Percentiles rank a stretch among this genome's conserved stretches.
phyloP scores from a whole-genome alignment of 1,140 invertebrate genomes.

The Triops cancriformis region DNA sequence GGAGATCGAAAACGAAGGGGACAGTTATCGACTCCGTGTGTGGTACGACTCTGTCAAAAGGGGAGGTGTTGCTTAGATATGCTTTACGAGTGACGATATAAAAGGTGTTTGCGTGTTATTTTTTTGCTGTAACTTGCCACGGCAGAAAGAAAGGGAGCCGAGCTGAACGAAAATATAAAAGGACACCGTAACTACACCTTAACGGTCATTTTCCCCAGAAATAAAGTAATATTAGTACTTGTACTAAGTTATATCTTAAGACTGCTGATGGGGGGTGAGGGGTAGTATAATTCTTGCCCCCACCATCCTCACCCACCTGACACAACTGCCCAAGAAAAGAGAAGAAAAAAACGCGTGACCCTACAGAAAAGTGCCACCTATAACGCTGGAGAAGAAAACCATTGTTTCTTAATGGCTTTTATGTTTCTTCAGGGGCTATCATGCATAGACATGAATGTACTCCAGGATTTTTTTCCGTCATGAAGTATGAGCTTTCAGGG shows the following conservation, averaged over 20 bases:
- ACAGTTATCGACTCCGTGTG: slow-evolving; percentile 4
- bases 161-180: neutral
- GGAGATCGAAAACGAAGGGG: neutral
- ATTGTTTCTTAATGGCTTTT: neutral
- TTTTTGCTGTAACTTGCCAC: neutral
- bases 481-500: too few species aligned
- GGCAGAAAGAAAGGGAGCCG: neutral
- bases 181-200: neutral
- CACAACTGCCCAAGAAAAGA: neutral
- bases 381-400: neutral
- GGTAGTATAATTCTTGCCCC: too few species aligned
- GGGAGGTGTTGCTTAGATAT: neutral
- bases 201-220: too few species aligned
- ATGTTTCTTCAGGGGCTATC: neutral
- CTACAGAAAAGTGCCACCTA: neutral
- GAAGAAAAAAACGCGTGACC: neutral
- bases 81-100: neutral
- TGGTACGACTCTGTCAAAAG: slow-evolving; percentile 1
- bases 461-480: too few species aligned
- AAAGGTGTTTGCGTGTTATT: slow-evolving; percentile 1
- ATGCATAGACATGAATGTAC: neutral
- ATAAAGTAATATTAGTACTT: too few species aligned
- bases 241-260: too few species aligned
- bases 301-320: neutral
- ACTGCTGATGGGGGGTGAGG: too few species aligned